phyloP scores from a whole-genome alignment of 1,140 invertebrate genomes.

The Papilio glaucus region DNA sequence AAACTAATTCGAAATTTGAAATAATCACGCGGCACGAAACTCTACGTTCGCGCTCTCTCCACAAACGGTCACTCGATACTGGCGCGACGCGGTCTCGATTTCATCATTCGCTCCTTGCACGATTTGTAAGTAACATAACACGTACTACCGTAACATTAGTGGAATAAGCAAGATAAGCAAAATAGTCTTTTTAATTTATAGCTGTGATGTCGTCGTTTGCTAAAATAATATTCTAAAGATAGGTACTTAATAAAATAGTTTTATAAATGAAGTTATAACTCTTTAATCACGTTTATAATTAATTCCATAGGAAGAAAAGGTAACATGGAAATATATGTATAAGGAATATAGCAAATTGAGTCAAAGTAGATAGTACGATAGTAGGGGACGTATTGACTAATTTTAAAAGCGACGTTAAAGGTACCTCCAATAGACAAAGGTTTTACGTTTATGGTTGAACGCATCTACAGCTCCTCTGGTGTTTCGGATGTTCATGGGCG shows the following conservation, averaged over 20 bases:
- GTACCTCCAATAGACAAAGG: too few relatives aligned
- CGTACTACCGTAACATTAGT: neutral
- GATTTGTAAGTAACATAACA: neutral
- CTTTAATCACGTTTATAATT: too few relatives aligned
- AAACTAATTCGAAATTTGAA: constrained; percentile 21
- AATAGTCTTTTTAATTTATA: neutral
- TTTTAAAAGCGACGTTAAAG: too few relatives aligned
- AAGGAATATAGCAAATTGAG: too few relatives aligned
- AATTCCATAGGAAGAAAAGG: too few relatives aligned
- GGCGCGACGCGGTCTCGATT: constrained; percentile 4
- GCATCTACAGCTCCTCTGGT: too few relatives aligned
- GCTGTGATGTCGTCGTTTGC: neutral
- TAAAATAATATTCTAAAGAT: neutral
- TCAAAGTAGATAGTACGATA: too few relatives aligned
- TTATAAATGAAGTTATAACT: neutral
- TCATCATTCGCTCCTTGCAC: constrained; percentile 24
- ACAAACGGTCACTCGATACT: constrained; percentile 20
- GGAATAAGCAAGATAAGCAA: constrained; percentile 26
- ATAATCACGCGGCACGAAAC: constrained; percentile 21
- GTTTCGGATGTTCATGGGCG: too few relatives aligned
- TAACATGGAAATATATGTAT: too few relatives aligned
- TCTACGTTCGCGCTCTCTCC: neutral
- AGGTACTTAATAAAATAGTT: too few relatives aligned
- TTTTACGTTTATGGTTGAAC: too few relatives aligned
- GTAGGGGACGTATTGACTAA: too few relatives aligned